Conservation (phyloP, 2,888 invertebrate species). For the Bimastos eiseni region DNA sequence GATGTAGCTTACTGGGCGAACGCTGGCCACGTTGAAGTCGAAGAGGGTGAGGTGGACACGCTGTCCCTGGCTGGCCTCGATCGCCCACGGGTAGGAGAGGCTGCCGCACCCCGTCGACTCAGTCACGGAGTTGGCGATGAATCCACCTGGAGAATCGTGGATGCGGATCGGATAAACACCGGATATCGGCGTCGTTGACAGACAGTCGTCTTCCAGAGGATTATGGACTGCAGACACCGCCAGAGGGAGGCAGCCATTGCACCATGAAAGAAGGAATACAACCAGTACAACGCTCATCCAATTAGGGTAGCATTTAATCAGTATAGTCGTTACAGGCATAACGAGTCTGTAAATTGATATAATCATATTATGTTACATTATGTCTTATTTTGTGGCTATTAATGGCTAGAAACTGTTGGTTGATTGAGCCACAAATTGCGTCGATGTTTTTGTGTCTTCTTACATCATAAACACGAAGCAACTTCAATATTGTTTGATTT, state of each 20-base stretch:
- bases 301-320: too few species aligned
- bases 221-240: background rate
- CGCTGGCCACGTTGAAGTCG: slow-evolving; percentile 34
- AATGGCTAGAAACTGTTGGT: background rate
- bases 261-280: background rate
- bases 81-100: slow-evolving; percentile 29
- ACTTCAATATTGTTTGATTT: background rate
- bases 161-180: background rate
- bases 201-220: slow-evolving; percentile 23
- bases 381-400: background rate
- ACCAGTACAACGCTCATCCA: too few species aligned
- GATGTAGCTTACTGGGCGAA: slow-evolving; percentile 19
- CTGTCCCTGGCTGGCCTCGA: slow-evolving; percentile 26
- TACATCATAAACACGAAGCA: background rate
- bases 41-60: slow-evolving; percentile 29
- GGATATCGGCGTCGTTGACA: background rate
- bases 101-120: slow-evolving; percentile 33
- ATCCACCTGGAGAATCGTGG: slow-evolving; percentile 14
- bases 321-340: background rate
- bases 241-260: background rate
- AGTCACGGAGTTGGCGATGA: slow-evolving; percentile 31
- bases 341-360: background rate
- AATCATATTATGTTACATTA: background rate
- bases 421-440: background rate
- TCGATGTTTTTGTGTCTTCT: background rate